phyloP scores from a whole-genome alignment of 1,140 invertebrate genomes.

The Diabrotica virgifera region DNA sequence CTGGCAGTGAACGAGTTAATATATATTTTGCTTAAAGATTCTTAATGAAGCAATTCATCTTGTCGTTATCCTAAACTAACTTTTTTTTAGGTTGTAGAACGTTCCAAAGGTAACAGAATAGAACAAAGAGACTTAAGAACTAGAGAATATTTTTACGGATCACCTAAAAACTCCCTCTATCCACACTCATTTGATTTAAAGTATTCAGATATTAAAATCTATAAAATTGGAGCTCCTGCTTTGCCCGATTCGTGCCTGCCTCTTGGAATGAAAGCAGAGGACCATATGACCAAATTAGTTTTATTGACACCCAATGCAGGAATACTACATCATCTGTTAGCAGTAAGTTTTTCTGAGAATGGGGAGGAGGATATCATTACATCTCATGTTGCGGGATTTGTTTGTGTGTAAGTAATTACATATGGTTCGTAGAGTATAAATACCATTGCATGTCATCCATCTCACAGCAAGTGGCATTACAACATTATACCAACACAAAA shows the following conservation, averaged over 20 bases:
- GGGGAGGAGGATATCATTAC: constrained; percentile 79
- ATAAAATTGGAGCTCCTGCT: constrained; percentile 91
- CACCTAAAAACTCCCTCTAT: constrained; percentile 74
- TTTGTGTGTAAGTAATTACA: constrained; percentile 81
- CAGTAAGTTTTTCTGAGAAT: constrained; percentile 78
- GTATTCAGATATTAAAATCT: constrained; percentile 84
- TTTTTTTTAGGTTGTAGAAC: constrained; percentile 73
- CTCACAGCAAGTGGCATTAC: no score
- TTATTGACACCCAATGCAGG: constrained; percentile 69
- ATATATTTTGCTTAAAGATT: neutral
- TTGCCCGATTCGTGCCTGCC: constrained; percentile 94
- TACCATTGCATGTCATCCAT: no score
- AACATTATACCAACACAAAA: no score
- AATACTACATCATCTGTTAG: constrained; percentile 84
- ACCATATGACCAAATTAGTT: constrained; percentile 90
- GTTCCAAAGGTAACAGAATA: constrained; percentile 65
- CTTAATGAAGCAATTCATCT: no score
- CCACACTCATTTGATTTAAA: constrained; percentile 90
- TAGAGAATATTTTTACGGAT: constrained; percentile 95
- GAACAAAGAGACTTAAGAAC: constrained; percentile 80
- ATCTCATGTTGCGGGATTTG: constrained; percentile 88
- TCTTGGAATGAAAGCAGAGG: constrained; percentile 89
- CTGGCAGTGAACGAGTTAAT: no score
- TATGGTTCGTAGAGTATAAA: neutral
- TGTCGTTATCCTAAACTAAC: constrained; percentile 5